Conservation (phyloP, 1,140 invertebrate species). For the Sminthurides bifidus region DNA sequence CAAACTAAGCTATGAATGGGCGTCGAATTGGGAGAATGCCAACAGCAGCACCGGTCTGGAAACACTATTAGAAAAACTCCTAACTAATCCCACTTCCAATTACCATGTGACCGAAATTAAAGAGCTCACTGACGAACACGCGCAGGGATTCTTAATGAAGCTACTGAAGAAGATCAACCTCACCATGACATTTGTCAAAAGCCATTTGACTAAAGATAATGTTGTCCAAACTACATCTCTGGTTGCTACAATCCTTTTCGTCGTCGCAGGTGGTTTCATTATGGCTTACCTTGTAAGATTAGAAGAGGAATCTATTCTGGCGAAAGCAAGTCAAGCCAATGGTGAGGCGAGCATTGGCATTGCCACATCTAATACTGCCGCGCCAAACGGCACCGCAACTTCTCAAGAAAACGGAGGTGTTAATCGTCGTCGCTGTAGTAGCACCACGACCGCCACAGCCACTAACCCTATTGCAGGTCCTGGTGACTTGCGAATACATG, state of each 20-base stretch:
- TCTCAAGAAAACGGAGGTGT: not conserved
- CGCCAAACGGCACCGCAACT: slow-evolving; percentile 35
- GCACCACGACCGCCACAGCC: slow-evolving; percentile 27
- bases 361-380: slow-evolving; percentile 12
- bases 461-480: slow-evolving; percentile 40
- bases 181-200: slow-evolving; percentile 58
- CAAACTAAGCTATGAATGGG: slow-evolving; percentile 84
- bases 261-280: slow-evolving; percentile 68
- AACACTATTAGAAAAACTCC: slow-evolving; percentile 54
- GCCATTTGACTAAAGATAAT: slow-evolving; percentile 65
- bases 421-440: not conserved
- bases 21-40: slow-evolving; percentile 35
- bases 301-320: slow-evolving; percentile 57
- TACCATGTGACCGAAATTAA: slow-evolving; percentile 38
- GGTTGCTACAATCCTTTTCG: slow-evolving; percentile 63
- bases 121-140: slow-evolving; percentile 61
- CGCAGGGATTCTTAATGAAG: slow-evolving; percentile 56
- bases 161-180: slow-evolving; percentile 53
- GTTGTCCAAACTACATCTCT: slow-evolving; percentile 69
- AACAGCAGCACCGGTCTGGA: slow-evolving; percentile 44
- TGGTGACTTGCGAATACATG: slow-evolving; percentile 59
- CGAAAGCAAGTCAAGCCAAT: slow-evolving; percentile 24
- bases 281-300: slow-evolving; percentile 76
- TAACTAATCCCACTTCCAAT: slow-evolving; percentile 43
- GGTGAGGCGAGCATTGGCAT: not conserved